Conservation (phyloP, 2,113 vertebrate genomes). For the rabbit (Oryctolagus cuniculus) region DNA sequence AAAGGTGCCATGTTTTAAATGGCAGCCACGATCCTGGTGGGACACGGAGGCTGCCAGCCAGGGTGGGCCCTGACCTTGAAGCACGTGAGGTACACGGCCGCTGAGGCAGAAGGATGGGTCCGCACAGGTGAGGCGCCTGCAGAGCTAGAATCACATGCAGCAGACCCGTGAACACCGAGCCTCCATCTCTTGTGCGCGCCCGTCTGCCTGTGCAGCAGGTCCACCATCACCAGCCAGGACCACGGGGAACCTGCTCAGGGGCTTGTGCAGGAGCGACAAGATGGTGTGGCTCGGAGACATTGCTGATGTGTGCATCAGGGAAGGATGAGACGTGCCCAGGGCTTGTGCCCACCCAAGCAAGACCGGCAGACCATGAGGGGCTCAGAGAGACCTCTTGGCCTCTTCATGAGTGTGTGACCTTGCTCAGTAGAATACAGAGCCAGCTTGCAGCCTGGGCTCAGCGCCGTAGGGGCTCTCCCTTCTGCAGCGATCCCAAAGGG, state of each 20-base stretch:
- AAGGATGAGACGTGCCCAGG: neutral
- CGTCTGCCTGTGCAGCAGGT: neutral
- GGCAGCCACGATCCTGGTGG: neutral
- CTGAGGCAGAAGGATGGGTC: neutral
- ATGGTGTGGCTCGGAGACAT: neutral
- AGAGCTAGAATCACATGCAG: neutral
- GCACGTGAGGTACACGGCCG: neutral
- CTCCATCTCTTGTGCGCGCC: accelerated
- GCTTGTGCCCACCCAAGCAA: too few relatives aligned
- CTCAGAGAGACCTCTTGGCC: neutral
- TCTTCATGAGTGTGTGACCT: too few relatives aligned
- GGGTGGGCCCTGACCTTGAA: neutral
- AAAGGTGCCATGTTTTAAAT: neutral
- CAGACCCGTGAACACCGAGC: neutral
- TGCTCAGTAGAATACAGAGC: accelerated
- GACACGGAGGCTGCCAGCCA: neutral
- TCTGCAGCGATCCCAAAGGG: neutral
- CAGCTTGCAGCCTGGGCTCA: neutral
- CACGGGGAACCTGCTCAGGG: accelerated
- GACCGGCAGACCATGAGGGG: neutral
- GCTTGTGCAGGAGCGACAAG: accelerated
- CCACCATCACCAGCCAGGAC: accelerated
- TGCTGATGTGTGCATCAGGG: neutral
- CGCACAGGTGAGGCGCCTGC: neutral
- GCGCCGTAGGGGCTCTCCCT: neutral